Conservation (phyloP, 2,113 vertebrate genomes). For the Acrocephalus kingi region DNA sequence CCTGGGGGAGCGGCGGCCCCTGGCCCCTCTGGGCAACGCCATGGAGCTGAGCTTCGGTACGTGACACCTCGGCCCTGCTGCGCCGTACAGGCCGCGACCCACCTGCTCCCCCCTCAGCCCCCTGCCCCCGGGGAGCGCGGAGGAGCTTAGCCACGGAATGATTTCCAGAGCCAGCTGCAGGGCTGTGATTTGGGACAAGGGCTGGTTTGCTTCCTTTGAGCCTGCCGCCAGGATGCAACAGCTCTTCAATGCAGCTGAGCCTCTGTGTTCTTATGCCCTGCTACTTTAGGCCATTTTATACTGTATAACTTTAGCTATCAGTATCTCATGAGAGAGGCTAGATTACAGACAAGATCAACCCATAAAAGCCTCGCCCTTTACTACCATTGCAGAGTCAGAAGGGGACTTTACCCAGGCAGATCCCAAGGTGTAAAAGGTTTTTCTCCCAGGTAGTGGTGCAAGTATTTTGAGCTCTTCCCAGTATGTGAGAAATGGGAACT, state of each 20-base stretch:
- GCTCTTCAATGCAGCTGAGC: rapidly evolving
- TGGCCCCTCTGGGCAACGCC: constrained; percentile 80
- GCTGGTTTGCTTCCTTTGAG: not conserved
- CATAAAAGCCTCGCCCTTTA: not conserved
- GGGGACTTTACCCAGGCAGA: not conserved
- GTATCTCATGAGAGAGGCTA: not conserved
- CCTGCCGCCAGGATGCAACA: rapidly evolving
- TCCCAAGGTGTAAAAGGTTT: not conserved
- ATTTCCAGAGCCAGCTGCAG: rapidly evolving
- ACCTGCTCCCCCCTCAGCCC: not conserved
- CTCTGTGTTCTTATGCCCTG: rapidly evolving
- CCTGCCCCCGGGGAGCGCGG: rapidly evolving
- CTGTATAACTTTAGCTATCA: rapidly evolving
- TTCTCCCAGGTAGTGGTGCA: not conserved
- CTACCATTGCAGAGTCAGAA: too few relatives aligned
- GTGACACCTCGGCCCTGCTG: not conserved
- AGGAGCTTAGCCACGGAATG: rapidly evolving
- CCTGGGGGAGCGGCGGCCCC: constrained; percentile 78
- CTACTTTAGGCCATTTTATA: not conserved
- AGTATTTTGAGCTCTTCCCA: not conserved
- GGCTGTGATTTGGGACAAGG: rapidly evolving
- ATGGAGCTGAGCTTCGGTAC: constrained; percentile 89
- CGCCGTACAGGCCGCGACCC: rapidly evolving
- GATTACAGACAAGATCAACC: not conserved
- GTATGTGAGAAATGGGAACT: not conserved